Evolutionary conservation across 2,113 vertebrate species (phyloP).

Genomic region (Herpetotheres cachinnans): DNA sequence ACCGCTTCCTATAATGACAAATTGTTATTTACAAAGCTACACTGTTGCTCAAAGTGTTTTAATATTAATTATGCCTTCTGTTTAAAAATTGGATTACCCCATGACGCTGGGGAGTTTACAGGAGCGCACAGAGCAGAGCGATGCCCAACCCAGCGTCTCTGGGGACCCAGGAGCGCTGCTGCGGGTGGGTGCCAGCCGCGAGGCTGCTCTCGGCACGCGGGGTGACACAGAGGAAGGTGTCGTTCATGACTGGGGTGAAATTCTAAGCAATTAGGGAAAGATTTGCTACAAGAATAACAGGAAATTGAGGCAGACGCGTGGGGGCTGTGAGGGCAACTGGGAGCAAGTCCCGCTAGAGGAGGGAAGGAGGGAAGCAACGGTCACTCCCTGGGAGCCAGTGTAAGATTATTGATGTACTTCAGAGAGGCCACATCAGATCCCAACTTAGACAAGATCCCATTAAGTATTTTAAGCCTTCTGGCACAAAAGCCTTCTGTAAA

Average conservation of each 20-base stretch:
- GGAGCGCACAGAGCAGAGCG: not conserved
- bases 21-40: slow-evolving; percentile 33
- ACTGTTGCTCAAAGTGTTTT: slow-evolving; percentile 4
- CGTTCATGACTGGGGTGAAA: not conserved
- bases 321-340: not conserved
- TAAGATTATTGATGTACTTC: not conserved
- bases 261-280: not conserved
- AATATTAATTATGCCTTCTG: slow-evolving; percentile 19
- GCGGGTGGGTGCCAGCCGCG: accelerated
- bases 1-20: not conserved
- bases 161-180: not conserved
- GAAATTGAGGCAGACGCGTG: not conserved
- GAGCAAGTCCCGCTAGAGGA: not conserved
- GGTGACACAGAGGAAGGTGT: not conserved
- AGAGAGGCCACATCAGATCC: not conserved
- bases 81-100: slow-evolving; percentile 27
- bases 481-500: not conserved
- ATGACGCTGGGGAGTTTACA: not conserved
- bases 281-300: not conserved
- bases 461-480: not conserved
- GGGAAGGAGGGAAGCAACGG: not conserved
- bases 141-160: not conserved
- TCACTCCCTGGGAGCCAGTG: not conserved
- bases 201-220: not conserved
- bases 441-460: not conserved